phyloP scores from a whole-genome alignment of 2,113 vertebrate species.

The Formicarius rufipectus region DNA sequence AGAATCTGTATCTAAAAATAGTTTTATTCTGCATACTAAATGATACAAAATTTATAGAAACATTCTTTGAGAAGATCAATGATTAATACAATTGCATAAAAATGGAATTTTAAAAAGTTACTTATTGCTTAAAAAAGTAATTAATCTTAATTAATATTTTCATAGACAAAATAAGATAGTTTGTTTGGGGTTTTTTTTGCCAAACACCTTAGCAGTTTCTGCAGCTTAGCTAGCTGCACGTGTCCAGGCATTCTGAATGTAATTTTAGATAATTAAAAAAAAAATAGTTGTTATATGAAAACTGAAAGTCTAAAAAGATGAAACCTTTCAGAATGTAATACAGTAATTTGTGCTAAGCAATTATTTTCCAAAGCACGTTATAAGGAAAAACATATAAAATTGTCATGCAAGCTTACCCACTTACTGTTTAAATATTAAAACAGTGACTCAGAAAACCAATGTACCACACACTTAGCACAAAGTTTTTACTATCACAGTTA shows the following conservation, averaged over 20 bases:
- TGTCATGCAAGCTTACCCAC: slow-evolving; percentile 18
- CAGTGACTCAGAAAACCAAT: neutral
- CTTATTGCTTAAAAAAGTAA: neutral
- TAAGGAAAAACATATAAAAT: neutral
- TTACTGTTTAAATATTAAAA: slow-evolving; percentile 36
- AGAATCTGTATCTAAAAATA: neutral
- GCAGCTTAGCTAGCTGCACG: neutral
- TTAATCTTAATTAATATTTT: slow-evolving; percentile 6
- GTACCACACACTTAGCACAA: neutral
- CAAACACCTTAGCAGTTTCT: neutral
- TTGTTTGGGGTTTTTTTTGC: neutral
- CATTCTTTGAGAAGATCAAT: neutral
- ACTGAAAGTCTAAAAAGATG: neutral
- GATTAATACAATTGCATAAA: neutral
- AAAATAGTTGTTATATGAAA: neutral
- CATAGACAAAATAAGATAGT: neutral
- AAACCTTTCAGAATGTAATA: neutral
- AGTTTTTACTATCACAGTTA: slow-evolving; percentile 14
- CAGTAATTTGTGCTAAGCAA: neutral
- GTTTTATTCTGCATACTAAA: neutral
- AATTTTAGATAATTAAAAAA: neutral
- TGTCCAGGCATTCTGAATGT: neutral
- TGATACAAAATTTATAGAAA: neutral
- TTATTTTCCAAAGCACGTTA: neutral
- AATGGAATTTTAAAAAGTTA: neutral